Evolutionary conservation across 2,888 invertebrate genomes (phyloP).

Genomic region (Cryptocheilus praepositus): DNA sequence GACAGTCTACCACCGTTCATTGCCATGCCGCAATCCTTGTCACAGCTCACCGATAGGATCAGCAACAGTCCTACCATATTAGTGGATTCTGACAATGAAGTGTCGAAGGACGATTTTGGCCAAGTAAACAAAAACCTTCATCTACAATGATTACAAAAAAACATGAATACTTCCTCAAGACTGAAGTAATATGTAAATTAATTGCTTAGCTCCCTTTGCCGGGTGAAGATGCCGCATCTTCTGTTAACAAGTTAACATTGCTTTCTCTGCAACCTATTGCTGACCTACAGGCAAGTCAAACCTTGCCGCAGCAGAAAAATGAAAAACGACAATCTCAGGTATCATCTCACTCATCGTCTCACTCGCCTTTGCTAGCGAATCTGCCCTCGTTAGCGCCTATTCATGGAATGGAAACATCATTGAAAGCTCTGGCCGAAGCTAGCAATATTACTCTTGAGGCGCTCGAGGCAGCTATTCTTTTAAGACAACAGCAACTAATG

Average conservation of each 20-base stretch:
- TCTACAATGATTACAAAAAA: not conserved
- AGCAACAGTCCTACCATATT: constrained; percentile 64
- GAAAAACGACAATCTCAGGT: constrained; percentile 58
- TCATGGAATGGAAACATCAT: constrained; percentile 75
- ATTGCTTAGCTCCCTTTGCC: constrained; percentile 64
- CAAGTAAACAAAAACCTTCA: constrained; percentile 51
- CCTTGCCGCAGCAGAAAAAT: constrained; percentile 50
- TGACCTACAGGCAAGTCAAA: constrained; percentile 48
- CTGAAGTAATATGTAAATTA: not conserved
- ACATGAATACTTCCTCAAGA: not conserved
- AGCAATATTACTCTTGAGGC: constrained; percentile 88
- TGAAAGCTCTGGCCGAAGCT: constrained; percentile 79
- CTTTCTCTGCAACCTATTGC: constrained; percentile 64
- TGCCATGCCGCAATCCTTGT: constrained; percentile 68
- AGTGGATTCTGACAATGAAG: constrained; percentile 68
- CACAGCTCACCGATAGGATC: constrained; percentile 68
- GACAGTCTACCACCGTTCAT: constrained; percentile 66
- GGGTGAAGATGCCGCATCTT: constrained; percentile 64
- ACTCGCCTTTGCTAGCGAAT: constrained; percentile 31
- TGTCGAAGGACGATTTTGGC: constrained; percentile 66
- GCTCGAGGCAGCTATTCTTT: constrained; percentile 84
- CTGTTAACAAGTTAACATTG: constrained; percentile 68
- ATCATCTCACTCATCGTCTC: constrained; percentile 4
- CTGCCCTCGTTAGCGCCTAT: constrained; percentile 64
- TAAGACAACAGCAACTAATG: constrained; percentile 83